Conservation (phyloP, 2,888 invertebrate species). For the Leptopilina drosophilae region DNA sequence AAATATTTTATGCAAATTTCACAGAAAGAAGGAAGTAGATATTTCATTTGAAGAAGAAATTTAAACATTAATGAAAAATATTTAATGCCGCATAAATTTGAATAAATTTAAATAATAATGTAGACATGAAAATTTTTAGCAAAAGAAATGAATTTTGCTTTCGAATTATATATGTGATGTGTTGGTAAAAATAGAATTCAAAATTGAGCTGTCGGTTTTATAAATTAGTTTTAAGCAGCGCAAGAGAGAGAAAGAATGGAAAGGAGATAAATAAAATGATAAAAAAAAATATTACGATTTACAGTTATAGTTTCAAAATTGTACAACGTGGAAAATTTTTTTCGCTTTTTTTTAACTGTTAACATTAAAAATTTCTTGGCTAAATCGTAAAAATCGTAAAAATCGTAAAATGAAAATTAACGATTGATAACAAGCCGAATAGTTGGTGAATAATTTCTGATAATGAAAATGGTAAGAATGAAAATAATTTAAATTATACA, state of each 20-base stretch:
- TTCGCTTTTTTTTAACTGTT: too few relatives aligned
- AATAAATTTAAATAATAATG: constrained; percentile 2
- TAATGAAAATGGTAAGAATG: too few relatives aligned
- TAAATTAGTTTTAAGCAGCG: not conserved
- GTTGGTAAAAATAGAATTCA: not conserved
- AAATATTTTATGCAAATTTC: constrained; percentile 20
- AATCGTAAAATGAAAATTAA: too few relatives aligned
- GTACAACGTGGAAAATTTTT: too few relatives aligned
- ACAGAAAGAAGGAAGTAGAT: constrained; percentile 12
- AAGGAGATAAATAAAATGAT: not conserved
- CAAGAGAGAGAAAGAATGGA: not conserved
- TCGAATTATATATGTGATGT: not conserved
- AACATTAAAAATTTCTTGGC: too few relatives aligned
- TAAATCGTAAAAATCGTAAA: too few relatives aligned
- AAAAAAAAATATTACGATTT: too few relatives aligned
- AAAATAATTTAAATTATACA: too few relatives aligned
- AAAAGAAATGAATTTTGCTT: not conserved
- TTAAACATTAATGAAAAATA: constrained; percentile 14
- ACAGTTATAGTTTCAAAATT: too few relatives aligned
- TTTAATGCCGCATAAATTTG: constrained; percentile 4
- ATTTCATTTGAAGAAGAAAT: not conserved
- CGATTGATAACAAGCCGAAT: too few relatives aligned
- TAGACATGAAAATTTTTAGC: not conserved
- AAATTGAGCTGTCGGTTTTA: constrained; percentile 13
- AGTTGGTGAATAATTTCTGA: too few relatives aligned